Conservation (phyloP, 2,797 vertebrate species). For the Petrocephalus schoutedeni region DNA sequence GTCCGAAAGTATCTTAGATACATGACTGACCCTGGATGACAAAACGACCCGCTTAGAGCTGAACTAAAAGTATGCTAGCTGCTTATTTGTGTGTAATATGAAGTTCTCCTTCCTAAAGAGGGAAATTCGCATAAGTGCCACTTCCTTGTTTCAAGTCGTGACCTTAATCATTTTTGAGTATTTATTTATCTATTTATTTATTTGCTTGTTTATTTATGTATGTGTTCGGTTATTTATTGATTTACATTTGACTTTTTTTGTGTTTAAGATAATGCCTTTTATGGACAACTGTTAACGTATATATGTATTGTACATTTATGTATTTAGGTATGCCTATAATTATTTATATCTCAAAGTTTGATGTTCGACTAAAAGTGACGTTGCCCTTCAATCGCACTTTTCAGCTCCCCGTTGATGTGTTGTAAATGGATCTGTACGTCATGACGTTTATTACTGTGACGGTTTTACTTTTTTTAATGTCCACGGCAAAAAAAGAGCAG, state of each 20-base stretch:
- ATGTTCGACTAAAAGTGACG: conserved; percentile 69
- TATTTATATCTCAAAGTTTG: conserved; percentile 74
- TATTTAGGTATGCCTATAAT: conserved; percentile 53
- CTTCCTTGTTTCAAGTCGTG: conserved; percentile 76
- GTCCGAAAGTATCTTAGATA: background rate
- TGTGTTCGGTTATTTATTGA: conserved; percentile 45
- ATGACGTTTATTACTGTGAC: conserved; percentile 50
- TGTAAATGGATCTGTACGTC: conserved; percentile 45
- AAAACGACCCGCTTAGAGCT: conserved; percentile 10
- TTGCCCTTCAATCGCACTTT: conserved; percentile 75
- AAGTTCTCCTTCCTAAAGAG: conserved; percentile 14
- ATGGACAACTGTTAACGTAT: conserved; percentile 71
- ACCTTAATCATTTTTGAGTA: conserved; percentile 75
- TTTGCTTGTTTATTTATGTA: conserved; percentile 70
- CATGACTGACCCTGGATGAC: background rate
- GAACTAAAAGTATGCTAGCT: conserved; percentile 20
- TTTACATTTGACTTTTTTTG: conserved; percentile 61
- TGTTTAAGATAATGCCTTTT: conserved; percentile 46
- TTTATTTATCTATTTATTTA: conserved; percentile 70
- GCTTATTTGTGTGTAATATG: conserved; percentile 19
- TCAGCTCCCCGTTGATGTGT: conserved; percentile 60
- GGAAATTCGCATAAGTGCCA: conserved; percentile 37
- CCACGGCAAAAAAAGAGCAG: conserved; percentile 52
- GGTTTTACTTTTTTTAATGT: conserved; percentile 35
- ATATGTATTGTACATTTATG: conserved; percentile 51